Evolutionary conservation across 1,140 invertebrate genomes (phyloP).

Genomic region (Papilio polyxenes): DNA sequence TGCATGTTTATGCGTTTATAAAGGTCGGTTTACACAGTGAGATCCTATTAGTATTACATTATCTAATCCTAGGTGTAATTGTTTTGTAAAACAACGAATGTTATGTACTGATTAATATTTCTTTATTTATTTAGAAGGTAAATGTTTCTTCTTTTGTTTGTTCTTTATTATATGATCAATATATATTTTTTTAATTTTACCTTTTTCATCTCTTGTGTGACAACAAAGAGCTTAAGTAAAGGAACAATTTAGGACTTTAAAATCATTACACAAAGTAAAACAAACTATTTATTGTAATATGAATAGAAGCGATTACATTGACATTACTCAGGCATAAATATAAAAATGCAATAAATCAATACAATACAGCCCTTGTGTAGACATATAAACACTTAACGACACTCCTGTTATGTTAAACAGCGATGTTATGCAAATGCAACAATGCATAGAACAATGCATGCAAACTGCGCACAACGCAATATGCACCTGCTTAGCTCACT

Average conservation of each 20-base stretch:
- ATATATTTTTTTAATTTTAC: too few species aligned
- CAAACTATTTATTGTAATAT: too few species aligned
- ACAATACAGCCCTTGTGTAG: background rate
- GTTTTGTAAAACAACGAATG: too few species aligned
- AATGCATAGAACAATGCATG: conserved; percentile 36
- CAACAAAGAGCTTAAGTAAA: too few species aligned
- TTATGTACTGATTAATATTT: too few species aligned
- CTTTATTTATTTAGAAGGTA: too few species aligned
- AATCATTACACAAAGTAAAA: too few species aligned
- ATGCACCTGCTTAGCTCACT: conserved; percentile 33
- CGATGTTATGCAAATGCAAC: conserved; percentile 38
- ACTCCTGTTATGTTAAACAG: conserved; percentile 37
- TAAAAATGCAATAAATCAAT: background rate
- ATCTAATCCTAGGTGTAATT: background rate
- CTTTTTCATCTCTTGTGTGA: too few species aligned
- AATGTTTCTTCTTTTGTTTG: too few species aligned
- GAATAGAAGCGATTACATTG: background rate
- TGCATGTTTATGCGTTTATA: conserved; percentile 9
- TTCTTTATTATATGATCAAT: too few species aligned
- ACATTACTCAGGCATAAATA: background rate
- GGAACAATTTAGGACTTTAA: too few species aligned
- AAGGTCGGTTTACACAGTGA: background rate
- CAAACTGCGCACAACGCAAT: conserved; percentile 40
- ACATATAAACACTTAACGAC: conserved; percentile 30
- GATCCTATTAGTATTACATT: background rate